Conservation (phyloP, 2,113 vertebrate genomes). For the Poeciliopsis occidentalis region DNA sequence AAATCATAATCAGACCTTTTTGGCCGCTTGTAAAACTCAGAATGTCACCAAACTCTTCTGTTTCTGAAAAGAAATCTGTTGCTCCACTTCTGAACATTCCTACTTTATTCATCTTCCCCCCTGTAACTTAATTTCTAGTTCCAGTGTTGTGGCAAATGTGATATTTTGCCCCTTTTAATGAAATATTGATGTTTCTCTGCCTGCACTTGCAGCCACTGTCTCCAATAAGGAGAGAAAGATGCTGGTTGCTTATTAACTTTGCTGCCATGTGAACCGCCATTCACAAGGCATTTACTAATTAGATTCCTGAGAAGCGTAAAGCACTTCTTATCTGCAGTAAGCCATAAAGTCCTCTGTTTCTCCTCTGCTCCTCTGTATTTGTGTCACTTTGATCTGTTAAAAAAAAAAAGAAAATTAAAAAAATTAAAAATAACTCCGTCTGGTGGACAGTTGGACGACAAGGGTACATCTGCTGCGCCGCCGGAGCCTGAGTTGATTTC, state of each 20-base stretch:
- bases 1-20: too few relatives aligned
- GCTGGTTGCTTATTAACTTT: conserved; percentile 28
- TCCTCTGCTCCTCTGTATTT: conserved; percentile 16
- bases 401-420: conserved; percentile 10
- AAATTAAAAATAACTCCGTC: conserved; percentile 13
- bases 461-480: conserved; percentile 53
- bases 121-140: conserved; percentile 18
- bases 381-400: conserved; percentile 44
- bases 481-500: not conserved
- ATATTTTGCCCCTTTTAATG: conserved; percentile 18
- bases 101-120: not conserved
- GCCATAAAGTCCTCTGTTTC: conserved; percentile 36
- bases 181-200: conserved; percentile 26
- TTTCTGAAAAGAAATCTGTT: conserved; percentile 3
- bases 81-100: not conserved
- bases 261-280: conserved; percentile 24
- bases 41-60: not conserved
- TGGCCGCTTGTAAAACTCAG: too few relatives aligned
- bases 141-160: conserved; percentile 6
- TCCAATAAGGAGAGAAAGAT: conserved; percentile 64
- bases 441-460: conserved; percentile 32
- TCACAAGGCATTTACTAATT: conserved; percentile 49
- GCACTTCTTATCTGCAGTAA: conserved; percentile 38
- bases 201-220: conserved; percentile 55
- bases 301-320: conserved; percentile 47